Conservation (phyloP, 53 echinoderm and acorn worm genomes). For the Antedon mediterranea region DNA sequence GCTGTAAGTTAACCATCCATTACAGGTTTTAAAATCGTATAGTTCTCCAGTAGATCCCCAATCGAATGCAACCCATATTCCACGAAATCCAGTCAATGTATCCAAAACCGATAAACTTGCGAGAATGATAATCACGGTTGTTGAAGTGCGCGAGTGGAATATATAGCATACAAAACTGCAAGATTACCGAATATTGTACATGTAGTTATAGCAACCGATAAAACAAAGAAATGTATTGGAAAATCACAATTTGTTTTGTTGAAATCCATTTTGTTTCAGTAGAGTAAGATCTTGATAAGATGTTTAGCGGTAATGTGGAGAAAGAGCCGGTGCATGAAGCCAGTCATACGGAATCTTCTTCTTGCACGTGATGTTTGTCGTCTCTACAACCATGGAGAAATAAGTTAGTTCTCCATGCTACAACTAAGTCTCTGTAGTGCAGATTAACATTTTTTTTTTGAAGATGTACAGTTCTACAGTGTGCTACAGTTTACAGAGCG, state of each 20-base stretch:
- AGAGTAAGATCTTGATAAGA: too few relatives aligned
- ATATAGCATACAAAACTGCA: not conserved
- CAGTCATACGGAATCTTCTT: too few relatives aligned
- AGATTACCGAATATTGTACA: not conserved
- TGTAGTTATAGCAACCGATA: not conserved
- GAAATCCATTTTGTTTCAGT: too few relatives aligned
- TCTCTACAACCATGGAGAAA: too few relatives aligned
- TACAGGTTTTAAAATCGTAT: not conserved
- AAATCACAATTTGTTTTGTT: not conserved
- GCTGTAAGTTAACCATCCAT: not conserved
- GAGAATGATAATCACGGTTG: not conserved
- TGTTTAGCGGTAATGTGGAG: too few relatives aligned
- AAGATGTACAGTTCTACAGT: too few relatives aligned
- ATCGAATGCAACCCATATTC: not conserved
- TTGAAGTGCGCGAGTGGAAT: not conserved
- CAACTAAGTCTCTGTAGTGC: too few relatives aligned
- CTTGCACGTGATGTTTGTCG: too few relatives aligned
- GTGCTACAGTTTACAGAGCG: too few relatives aligned
- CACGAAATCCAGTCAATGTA: not conserved
- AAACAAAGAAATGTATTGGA: not conserved
- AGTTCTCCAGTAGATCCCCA: not conserved
- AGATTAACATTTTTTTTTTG: too few relatives aligned
- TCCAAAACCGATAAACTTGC: not conserved
- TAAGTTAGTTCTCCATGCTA: too few relatives aligned
- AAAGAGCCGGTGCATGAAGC: too few relatives aligned